phyloP scores from a whole-genome alignment of 2,797 vertebrate species.

The Vultur gryphus region DNA sequence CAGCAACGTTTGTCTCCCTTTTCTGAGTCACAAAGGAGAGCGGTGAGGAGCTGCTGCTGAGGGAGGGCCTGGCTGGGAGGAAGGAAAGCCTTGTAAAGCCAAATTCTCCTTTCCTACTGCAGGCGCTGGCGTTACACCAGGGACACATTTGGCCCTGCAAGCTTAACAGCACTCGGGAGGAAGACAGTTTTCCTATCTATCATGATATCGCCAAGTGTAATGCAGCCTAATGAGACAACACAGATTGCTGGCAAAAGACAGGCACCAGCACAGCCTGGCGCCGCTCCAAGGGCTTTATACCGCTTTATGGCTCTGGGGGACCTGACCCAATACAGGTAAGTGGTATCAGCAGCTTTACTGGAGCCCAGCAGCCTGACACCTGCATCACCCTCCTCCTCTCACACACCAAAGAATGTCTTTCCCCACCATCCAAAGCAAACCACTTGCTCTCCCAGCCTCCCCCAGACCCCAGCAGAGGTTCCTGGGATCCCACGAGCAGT shows the following conservation, averaged over 20 bases:
- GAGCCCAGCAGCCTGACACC: background rate
- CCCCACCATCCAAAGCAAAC: background rate
- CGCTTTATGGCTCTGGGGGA: too few species aligned
- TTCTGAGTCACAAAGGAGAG: background rate
- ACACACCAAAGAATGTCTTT: background rate
- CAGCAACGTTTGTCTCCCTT: background rate
- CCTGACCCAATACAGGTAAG: fast-evolving
- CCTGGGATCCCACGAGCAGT: background rate
- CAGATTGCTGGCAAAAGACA: background rate
- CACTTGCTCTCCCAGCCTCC: background rate
- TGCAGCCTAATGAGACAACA: background rate
- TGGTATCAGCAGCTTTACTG: background rate
- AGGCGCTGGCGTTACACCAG: background rate
- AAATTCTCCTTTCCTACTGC: background rate
- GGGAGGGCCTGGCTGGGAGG: background rate
- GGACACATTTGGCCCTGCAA: background rate
- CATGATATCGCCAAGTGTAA: background rate
- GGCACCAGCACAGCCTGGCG: background rate
- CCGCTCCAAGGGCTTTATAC: background rate
- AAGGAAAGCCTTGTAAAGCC: background rate
- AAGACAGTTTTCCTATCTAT: background rate
- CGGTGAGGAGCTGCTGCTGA: background rate
- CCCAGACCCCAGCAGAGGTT: background rate
- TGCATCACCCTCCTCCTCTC: background rate
- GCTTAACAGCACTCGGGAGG: background rate